Base-by-base conservation (phyloP, 2,113 vertebrate species). In the Gymnocephalus cernua region DNA sequence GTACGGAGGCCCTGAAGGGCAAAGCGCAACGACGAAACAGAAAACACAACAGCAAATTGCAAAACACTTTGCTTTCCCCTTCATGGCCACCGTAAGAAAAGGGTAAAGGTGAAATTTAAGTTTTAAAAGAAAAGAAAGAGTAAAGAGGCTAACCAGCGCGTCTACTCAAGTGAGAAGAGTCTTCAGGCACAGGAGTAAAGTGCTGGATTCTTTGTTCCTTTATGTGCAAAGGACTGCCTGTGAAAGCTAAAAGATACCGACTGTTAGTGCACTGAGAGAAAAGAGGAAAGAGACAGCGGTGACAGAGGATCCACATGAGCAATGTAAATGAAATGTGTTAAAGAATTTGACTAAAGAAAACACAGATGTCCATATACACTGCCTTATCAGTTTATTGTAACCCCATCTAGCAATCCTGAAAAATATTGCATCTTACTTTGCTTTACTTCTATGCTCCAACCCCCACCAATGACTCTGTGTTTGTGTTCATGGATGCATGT, bases 101-200 rank as follows among this genome's bases (percentile, higher is more conserved):
- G 38, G 32, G 6, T 51, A 51, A 77, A 74, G 57, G 38, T 27
- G 35, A 66, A 74, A 62, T 48, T 5, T 45, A 47, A 83, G 68
- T 67, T 84, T 64, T 53, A 80, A 83, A 78, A 10, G 73, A 44
- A 50, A 64, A 74, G 38, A 69, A 86, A 72, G 72, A 84, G 89
- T 67, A 84, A 74, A 90, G 86, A 86, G 68, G 91, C 94, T 97
- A 95, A 99, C 97, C 96, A 91, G 94, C 84, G 35, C 97, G 95
- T 70, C 95, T 96, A 94, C 94, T 96, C 88, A 97, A 96, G 93
- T 95, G 93, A 92, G 96, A 96, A 89, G 97, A 85, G 85, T 97
- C 96, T 94, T 98, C 97, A 87, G 95, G 91, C 86, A 91, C 64
- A 51, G 93, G 91, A 61, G 90, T 74, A 91, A 93, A 93, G 73